phyloP scores from a whole-genome alignment of 2,888 invertebrate species.

The Euphydryas editha region DNA sequence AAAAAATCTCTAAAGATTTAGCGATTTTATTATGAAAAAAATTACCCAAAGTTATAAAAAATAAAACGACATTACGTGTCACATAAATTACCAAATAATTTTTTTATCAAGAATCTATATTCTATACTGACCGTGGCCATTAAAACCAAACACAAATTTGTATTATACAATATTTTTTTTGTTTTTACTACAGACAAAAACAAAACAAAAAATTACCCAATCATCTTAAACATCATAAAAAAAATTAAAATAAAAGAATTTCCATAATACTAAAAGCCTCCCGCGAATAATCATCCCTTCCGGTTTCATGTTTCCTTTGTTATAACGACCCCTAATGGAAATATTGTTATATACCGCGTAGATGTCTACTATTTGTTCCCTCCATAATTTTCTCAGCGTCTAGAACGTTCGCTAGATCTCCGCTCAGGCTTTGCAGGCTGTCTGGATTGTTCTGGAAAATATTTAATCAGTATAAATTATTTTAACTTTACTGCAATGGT shows the following conservation, averaged over 20 bases:
- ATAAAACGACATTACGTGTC: too few relatives aligned
- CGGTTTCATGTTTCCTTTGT: slow-evolving; percentile 4
- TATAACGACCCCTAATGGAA: background rate
- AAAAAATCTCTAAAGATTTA: too few relatives aligned
- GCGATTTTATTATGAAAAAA: too few relatives aligned
- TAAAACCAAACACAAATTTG: background rate
- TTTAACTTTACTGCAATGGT: too few relatives aligned
- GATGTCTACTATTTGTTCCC: slow-evolving; percentile 51
- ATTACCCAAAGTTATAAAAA: too few relatives aligned
- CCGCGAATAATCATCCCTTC: slow-evolving; percentile 7
- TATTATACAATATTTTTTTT: background rate
- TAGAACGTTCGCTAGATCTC: slow-evolving; percentile 51
- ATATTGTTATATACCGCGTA: slow-evolving; percentile 51
- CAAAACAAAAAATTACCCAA: background rate
- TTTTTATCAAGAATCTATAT: too few relatives aligned
- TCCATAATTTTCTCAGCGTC: slow-evolving; percentile 53
- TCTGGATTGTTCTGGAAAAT: slow-evolving; percentile 22
- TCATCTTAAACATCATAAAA: background rate
- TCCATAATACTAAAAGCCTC: slow-evolving; percentile 2
- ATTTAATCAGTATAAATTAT: background rate
- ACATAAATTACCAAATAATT: too few relatives aligned
- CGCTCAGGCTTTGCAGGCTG: slow-evolving; percentile 34
- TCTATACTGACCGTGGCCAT: too few relatives aligned
- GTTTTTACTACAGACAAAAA: too few relatives aligned
- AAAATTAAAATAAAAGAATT: background rate